These are phyloP conservation scores for Ylistrum balloti DNA, from an alignment of 1,140 invertebrate genomes.

Conservation along the genomic window DNA sequence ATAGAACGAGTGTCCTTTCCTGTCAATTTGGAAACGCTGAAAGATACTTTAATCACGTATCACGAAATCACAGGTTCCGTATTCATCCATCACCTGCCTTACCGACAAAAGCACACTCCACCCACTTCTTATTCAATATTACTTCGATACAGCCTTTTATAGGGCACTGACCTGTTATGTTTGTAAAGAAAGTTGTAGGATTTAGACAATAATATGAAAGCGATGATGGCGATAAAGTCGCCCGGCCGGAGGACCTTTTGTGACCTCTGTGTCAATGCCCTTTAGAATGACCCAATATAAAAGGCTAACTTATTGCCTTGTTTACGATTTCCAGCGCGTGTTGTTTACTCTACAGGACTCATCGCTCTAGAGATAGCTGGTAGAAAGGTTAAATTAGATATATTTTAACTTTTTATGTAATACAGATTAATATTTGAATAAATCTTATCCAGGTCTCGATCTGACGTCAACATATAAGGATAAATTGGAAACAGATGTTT, in stretches of 20 bases:
- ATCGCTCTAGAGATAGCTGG: no score
- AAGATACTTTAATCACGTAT: slow-evolving; percentile 4
- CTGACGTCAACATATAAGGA: no score
- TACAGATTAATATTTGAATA: no score
- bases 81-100: neutral
- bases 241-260: neutral
- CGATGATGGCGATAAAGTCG: slow-evolving; percentile 1
- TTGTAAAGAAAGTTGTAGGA: slow-evolving; percentile 8
- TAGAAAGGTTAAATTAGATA: no score
- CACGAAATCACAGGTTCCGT: neutral
- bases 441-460: no score
- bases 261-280: slow-evolving; percentile 15
- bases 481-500: no score
- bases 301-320: neutral
- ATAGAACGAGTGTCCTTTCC: neutral
- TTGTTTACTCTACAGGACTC: no score
- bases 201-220: slow-evolving; percentile 32
- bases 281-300: neutral
- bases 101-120: neutral
- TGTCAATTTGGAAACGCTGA: neutral
- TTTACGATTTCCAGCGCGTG: neutral
- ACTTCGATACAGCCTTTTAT: neutral
- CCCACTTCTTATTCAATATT: slow-evolving; percentile 15
- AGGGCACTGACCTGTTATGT: neutral
- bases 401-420: no score